Evolutionary conservation across 2,113 vertebrate species (phyloP).

Genomic region (Montifringilla adamsi): DNA sequence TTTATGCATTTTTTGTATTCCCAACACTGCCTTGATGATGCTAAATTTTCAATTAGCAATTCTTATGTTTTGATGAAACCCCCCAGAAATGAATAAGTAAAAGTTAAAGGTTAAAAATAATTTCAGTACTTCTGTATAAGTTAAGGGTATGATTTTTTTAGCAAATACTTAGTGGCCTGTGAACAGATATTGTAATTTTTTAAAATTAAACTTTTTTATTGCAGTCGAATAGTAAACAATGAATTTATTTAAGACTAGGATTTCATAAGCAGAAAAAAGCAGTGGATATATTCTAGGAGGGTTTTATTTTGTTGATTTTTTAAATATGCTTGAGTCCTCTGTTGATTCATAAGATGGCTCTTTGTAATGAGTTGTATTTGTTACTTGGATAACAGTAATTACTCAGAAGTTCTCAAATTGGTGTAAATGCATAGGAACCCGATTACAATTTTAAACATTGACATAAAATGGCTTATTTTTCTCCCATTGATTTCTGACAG

Average conservation of each 20-base stretch:
- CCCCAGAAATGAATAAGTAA: background rate
- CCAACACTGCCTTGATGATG: background rate
- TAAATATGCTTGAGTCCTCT: accelerated
- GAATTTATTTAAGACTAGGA: background rate
- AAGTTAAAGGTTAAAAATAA: background rate
- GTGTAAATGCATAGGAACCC: background rate
- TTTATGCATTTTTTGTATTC: background rate
- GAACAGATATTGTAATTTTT: background rate
- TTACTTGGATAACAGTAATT: background rate
- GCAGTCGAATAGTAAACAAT: background rate
- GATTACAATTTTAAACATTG: background rate
- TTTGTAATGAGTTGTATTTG: background rate
- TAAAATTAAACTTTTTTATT: background rate
- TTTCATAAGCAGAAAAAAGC: background rate
- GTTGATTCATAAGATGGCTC: background rate
- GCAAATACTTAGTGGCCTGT: background rate
- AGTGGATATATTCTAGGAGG: background rate
- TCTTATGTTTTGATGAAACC: background rate
- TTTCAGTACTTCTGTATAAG: background rate
- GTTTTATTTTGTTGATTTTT: background rate
- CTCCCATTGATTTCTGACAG: background rate
- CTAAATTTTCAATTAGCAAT: background rate
- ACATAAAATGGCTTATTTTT: background rate
- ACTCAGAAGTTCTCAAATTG: background rate
- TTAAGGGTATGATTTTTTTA: background rate